phyloP scores from a whole-genome alignment of 2,888 invertebrate species.

The Spisula subtruncata region DNA sequence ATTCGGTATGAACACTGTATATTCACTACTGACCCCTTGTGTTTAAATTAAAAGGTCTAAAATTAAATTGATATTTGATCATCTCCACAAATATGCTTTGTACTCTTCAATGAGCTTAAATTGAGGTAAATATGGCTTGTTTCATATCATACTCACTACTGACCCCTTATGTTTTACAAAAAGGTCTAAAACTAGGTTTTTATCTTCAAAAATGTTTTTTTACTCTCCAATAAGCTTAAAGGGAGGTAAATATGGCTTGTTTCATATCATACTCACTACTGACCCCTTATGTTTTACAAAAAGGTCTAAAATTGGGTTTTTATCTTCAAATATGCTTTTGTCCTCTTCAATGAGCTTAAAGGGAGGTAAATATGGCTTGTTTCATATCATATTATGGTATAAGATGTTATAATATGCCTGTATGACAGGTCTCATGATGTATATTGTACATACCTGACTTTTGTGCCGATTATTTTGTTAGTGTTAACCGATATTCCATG shows the following conservation, averaged over 20 bases:
- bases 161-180: no score
- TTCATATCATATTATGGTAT: slow-evolving; percentile 22
- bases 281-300: no score
- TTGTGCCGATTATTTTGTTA: slow-evolving; percentile 4
- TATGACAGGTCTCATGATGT: background rate
- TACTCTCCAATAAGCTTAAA: background rate
- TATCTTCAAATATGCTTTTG: no score
- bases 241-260: slow-evolving; percentile 15
- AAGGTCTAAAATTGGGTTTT: no score
- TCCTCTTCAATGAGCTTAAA: background rate
- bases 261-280: background rate
- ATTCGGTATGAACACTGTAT: no score
- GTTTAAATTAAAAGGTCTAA: no score
- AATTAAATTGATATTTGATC: no score
- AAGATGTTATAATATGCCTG: background rate
- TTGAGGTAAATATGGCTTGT: slow-evolving; percentile 2
- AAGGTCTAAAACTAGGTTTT: no score
- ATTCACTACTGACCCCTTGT: no score
- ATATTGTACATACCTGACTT: slow-evolving; percentile 11
- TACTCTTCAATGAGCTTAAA: background rate
- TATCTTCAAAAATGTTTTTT: no score
- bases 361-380: slow-evolving; percentile 9
- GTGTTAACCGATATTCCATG: slow-evolving; percentile 19
- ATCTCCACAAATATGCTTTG: no score
- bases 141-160: no score